phyloP scores from a whole-genome alignment of 2,888 invertebrate species.

The Prenolepis imparis region DNA sequence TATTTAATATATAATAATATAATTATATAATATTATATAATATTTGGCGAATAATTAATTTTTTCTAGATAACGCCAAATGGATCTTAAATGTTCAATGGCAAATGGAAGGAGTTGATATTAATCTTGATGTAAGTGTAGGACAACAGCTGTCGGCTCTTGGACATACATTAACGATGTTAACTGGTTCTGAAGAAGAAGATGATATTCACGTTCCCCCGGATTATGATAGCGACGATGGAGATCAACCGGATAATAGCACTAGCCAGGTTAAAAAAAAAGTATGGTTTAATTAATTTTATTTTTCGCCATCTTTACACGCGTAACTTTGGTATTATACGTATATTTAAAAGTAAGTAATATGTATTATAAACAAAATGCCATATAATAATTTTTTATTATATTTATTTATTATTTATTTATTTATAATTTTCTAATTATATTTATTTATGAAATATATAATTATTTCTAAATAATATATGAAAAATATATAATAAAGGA shows the following conservation, averaged over 20 bases:
- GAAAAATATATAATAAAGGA: not conserved
- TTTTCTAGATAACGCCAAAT: constrained; percentile 95
- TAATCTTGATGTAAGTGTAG: constrained; percentile 97
- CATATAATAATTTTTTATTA: not conserved
- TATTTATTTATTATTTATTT: not conserved
- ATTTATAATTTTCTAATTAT: not conserved
- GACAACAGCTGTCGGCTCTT: constrained; percentile 97
- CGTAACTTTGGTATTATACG: not conserved
- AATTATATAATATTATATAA: too few species aligned
- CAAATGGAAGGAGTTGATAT: constrained; percentile 99
- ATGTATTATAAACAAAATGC: not conserved
- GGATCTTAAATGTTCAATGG: constrained; percentile 99
- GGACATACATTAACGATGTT: constrained; percentile 98
- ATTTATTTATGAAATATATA: not conserved
- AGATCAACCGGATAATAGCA: constrained; percentile 89
- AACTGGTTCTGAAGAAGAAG: constrained; percentile 94
- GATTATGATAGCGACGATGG: constrained; percentile 93
- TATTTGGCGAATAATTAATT: constrained; percentile 20
- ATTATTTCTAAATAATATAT: not conserved
- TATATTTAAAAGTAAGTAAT: constrained; percentile 40
- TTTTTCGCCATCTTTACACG: constrained; percentile 48
- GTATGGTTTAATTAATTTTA: constrained; percentile 78
- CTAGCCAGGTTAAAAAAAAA: constrained; percentile 85
- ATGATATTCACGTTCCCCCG: constrained; percentile 90
- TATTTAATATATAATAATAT: too few species aligned